These are phyloP conservation scores for Enoplosus armatus DNA, from an alignment of 2,797 vertebrate genomes.

Conservation along the genomic window DNA sequence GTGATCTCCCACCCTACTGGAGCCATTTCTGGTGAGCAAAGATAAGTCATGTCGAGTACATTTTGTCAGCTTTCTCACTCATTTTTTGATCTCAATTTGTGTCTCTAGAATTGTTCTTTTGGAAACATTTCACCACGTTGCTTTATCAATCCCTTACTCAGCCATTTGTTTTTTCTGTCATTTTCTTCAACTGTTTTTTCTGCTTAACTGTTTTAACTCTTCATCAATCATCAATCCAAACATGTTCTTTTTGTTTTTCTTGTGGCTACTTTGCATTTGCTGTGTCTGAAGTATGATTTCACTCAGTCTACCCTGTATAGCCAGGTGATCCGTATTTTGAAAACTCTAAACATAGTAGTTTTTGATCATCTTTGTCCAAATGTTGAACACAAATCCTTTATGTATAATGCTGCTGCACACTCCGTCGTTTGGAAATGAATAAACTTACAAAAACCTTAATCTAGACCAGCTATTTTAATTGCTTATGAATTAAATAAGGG, in stretches of 20 bases:
- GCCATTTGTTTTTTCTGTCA: background rate
- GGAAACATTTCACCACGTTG: background rate
- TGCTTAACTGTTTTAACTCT: constrained; percentile 2
- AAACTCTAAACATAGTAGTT: background rate
- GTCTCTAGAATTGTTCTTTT: constrained; percentile 3
- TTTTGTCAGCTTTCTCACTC: background rate
- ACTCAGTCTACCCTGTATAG: background rate
- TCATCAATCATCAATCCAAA: background rate
- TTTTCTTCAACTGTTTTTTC: background rate
- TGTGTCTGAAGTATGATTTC: background rate
- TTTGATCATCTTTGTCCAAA: constrained; percentile 1
- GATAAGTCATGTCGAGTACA: background rate
- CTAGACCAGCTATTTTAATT: constrained; percentile 59
- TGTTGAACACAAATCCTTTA: background rate
- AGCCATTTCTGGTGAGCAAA: constrained; percentile 6
- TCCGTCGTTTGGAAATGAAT: constrained; percentile 29
- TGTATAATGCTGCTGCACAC: background rate
- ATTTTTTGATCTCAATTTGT: background rate
- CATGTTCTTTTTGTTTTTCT: background rate
- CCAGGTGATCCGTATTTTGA: background rate
- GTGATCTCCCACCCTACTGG: background rate
- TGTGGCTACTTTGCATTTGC: background rate
- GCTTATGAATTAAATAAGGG: constrained; percentile 67
- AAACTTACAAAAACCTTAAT: constrained; percentile 46
- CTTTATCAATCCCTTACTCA: background rate